Percentiles rank a stretch among this genome's conserved stretches.
Conservation (phyloP, 2,113 vertebrate genomes). For the Mandrillus leucophaeus region DNA sequence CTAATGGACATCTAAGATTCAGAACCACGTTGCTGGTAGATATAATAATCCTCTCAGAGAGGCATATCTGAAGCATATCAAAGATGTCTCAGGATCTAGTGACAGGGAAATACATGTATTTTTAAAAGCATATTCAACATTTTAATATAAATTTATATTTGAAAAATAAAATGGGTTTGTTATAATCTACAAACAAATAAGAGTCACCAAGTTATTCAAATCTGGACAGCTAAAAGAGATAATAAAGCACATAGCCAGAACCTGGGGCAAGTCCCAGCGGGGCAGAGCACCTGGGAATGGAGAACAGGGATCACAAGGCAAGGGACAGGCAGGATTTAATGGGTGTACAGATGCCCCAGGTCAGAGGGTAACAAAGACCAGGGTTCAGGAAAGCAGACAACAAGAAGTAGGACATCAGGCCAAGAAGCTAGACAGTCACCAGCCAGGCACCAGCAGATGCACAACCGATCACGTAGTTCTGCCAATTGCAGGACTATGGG, state of each 20-base stretch:
- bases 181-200: neutral
- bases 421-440: neutral
- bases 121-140: neutral
- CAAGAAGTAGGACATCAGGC: neutral
- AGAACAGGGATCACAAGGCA: neutral
- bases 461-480: neutral
- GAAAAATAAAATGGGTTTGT: neutral
- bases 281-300: neutral
- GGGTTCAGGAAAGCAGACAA: neutral
- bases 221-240: neutral
- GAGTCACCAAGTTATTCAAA: neutral
- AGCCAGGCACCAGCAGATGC: neutral
- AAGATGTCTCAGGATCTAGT: neutral
- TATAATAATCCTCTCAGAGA: neutral
- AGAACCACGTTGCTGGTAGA: neutral
- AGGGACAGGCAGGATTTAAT: neutral
- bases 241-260: neutral
- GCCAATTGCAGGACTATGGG: accelerated
- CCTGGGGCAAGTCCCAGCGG: neutral
- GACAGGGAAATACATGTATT: neutral
- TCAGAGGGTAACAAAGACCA: neutral
- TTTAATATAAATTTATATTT: conserved; percentile 22
- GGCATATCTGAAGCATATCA: neutral
- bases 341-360: neutral
- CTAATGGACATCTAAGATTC: neutral